Conservation (phyloP, 2,113 vertebrate genomes). For the Sterrhoptilus dennistouni region DNA sequence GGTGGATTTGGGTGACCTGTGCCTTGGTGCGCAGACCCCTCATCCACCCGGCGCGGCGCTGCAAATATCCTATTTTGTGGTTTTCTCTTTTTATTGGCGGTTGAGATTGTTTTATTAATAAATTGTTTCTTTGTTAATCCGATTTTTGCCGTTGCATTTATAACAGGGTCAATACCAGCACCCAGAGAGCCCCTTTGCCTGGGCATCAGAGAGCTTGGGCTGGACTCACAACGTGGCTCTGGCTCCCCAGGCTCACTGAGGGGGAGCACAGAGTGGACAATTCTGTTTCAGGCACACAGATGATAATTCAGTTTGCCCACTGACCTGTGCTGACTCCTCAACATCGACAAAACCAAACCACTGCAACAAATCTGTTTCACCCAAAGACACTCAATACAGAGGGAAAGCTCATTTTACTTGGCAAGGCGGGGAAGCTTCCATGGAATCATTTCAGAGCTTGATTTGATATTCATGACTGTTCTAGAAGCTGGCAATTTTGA, state of each 20-base stretch:
- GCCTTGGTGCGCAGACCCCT: too few relatives aligned
- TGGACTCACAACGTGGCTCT: not conserved
- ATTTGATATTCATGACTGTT: not conserved
- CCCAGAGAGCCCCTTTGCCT: not conserved
- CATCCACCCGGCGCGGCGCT: too few relatives aligned
- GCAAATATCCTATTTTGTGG: too few relatives aligned
- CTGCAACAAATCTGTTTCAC: not conserved
- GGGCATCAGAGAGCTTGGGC: not conserved
- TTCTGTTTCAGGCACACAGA: not conserved
- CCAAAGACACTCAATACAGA: not conserved
- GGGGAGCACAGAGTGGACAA: not conserved
- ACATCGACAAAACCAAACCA: not conserved
- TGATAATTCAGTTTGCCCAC: constrained; percentile 12
- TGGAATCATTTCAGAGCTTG: not conserved
- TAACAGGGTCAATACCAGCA: not conserved
- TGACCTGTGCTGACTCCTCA: constrained; percentile 10
- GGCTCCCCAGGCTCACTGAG: not conserved
- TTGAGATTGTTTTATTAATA: too few relatives aligned
- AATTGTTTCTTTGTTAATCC: too few relatives aligned
- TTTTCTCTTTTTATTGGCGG: too few relatives aligned
- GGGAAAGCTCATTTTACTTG: not conserved
- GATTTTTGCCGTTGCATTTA: too few relatives aligned
- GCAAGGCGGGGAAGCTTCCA: not conserved
- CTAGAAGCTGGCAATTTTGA: not conserved
- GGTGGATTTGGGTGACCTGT: too few relatives aligned